Conservation (phyloP, 2,888 invertebrate genomes). For the Metellina segmentata region DNA sequence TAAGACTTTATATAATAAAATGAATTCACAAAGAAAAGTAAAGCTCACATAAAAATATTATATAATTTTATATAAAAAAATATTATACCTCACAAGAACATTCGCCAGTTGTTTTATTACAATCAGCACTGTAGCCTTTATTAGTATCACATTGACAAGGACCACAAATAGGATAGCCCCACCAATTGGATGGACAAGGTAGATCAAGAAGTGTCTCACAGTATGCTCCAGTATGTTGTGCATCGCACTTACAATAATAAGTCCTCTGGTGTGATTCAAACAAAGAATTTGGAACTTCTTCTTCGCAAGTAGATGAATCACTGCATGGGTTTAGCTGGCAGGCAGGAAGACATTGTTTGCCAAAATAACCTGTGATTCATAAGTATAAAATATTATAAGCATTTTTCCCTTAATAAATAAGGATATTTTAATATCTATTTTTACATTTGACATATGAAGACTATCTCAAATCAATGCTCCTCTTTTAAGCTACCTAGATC, state of each 20-base stretch:
- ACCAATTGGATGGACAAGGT: conserved; percentile 95
- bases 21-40: too few species aligned
- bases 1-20: background rate
- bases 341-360: conserved; percentile 86
- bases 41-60: too few species aligned
- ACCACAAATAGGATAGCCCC: conserved; percentile 95
- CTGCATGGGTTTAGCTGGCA: conserved; percentile 92
- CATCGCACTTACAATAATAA: conserved; percentile 91
- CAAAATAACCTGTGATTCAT: conserved; percentile 80
- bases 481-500: background rate
- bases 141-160: conserved; percentile 93
- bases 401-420: too few species aligned
- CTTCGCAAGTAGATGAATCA: conserved; percentile 87
- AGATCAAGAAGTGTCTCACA: conserved; percentile 81
- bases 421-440: too few species aligned
- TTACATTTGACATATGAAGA: too few species aligned
- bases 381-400: too few species aligned
- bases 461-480: too few species aligned
- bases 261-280: conserved; percentile 81
- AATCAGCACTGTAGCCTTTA: conserved; percentile 93
- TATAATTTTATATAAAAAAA: too few species aligned
- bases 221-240: conserved; percentile 85
- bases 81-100: conserved; percentile 90
- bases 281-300: conserved; percentile 81
- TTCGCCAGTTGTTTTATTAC: conserved; percentile 91